phyloP scores from a whole-genome alignment of 2,113 vertebrate species.

The Eclectus roratus region DNA sequence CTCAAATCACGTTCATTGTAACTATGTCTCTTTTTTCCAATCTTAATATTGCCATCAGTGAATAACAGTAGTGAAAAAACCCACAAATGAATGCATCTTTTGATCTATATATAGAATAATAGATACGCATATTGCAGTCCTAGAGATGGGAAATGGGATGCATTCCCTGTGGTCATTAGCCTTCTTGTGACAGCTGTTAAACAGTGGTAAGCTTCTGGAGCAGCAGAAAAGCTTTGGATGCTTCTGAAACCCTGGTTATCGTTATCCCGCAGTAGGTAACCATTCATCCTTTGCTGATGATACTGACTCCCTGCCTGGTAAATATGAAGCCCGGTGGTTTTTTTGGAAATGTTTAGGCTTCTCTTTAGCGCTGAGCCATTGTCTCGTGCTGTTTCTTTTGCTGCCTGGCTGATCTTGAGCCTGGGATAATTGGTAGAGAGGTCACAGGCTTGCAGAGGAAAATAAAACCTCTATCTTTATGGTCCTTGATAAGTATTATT shows the following conservation, averaged over 20 bases:
- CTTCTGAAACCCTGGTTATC: neutral
- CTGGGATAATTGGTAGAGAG: slow-evolving; percentile 31
- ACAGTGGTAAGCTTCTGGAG: neutral
- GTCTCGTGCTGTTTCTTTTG: slow-evolving; percentile 25
- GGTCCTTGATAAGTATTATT: neutral
- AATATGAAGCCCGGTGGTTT: neutral
- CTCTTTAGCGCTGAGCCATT: neutral
- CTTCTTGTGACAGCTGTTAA: slow-evolving; percentile 20
- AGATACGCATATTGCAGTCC: neutral
- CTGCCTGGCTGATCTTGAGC: slow-evolving; percentile 30
- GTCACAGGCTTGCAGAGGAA: slow-evolving; percentile 4
- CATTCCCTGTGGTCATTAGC: neutral
- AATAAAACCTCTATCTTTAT: neutral
- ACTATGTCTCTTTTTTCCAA: neutral
- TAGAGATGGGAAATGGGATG: neutral
- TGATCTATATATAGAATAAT: neutral
- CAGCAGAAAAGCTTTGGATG: neutral
- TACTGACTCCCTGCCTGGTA: neutral
- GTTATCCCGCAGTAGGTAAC: neutral
- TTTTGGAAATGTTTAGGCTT: neutral
- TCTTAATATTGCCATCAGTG: neutral
- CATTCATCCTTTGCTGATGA: slow-evolving; percentile 38
- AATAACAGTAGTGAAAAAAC: neutral
- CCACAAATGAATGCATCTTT: neutral
- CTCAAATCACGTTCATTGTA: neutral